phyloP scores from a whole-genome alignment of 1,140 invertebrate genomes.

The Papilio xuthus region DNA sequence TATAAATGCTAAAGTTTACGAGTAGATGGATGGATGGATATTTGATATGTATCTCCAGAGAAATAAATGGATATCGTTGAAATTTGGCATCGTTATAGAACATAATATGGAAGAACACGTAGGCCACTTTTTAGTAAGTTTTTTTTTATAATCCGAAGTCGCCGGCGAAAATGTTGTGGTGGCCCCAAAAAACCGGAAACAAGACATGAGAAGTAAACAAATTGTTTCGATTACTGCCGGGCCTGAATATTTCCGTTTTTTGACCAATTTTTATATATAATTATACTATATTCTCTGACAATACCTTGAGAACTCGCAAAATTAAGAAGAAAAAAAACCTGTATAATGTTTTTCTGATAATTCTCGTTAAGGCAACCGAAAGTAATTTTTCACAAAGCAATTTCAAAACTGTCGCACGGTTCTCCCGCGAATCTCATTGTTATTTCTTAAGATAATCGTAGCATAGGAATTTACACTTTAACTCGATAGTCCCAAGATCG shows the following conservation, averaged over 20 bases:
- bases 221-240: neutral
- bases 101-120: no score
- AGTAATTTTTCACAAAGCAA: constrained; percentile 60
- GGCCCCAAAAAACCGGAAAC: neutral
- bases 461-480: constrained; percentile 38
- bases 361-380: constrained; percentile 44
- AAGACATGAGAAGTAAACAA: neutral
- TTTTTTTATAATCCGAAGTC: no score
- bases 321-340: neutral
- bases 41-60: no score
- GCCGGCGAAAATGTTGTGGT: no score
- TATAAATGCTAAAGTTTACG: no score
- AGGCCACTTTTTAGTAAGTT: no score
- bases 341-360: constrained; percentile 28
- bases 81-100: no score
- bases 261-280: neutral
- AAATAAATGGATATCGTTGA: no score
- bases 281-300: neutral
- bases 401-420: constrained; percentile 64
- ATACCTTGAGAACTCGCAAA: neutral
- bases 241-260: neutral
- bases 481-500: constrained; percentile 8
- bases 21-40: no score
- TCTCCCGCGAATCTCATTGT: constrained; percentile 51
- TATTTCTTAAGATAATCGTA: constrained; percentile 44